phyloP scores from a whole-genome alignment of 2,888 invertebrate species.

The Drosophila nr. fundita region DNA sequence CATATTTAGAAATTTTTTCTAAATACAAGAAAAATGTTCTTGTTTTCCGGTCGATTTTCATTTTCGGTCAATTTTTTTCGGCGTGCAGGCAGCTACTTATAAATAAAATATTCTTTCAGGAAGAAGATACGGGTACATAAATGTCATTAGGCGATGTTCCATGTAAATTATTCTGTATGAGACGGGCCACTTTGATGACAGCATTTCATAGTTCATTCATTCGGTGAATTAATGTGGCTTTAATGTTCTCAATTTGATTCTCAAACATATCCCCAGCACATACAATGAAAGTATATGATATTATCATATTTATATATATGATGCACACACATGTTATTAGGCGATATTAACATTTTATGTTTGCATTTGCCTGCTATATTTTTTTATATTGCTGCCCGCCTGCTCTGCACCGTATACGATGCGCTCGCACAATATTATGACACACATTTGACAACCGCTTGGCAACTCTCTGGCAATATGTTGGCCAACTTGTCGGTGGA shows the following conservation, averaged over 20 bases:
- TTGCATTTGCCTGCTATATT: conserved; percentile 33
- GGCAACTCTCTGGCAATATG: conserved; percentile 6
- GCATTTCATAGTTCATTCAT: conserved; percentile 39
- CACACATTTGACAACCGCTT: conserved; percentile 32
- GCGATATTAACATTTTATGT: conserved; percentile 61
- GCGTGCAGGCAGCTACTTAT: neutral
- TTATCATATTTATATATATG: conserved; percentile 26
- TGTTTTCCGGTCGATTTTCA: neutral
- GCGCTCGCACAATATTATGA: conserved; percentile 24
- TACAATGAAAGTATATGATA: neutral
- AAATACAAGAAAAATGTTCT: too few species aligned
- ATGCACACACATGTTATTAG: conserved; percentile 29
- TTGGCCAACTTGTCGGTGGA: conserved; percentile 20
- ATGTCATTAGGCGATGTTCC: neutral
- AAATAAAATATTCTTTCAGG: neutral
- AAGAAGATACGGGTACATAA: neutral
- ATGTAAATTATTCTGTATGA: neutral
- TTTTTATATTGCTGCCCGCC: conserved; percentile 11
- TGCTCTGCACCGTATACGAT: conserved; percentile 17
- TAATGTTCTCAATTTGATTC: conserved; percentile 19
- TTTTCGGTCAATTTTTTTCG: neutral
- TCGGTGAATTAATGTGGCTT: conserved; percentile 48
- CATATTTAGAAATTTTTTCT: neutral
- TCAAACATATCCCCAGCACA: neutral
- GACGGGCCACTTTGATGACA: conserved; percentile 1